phyloP scores from a whole-genome alignment of 2,797 vertebrate genomes.

The Crocidura indochinensis region DNA sequence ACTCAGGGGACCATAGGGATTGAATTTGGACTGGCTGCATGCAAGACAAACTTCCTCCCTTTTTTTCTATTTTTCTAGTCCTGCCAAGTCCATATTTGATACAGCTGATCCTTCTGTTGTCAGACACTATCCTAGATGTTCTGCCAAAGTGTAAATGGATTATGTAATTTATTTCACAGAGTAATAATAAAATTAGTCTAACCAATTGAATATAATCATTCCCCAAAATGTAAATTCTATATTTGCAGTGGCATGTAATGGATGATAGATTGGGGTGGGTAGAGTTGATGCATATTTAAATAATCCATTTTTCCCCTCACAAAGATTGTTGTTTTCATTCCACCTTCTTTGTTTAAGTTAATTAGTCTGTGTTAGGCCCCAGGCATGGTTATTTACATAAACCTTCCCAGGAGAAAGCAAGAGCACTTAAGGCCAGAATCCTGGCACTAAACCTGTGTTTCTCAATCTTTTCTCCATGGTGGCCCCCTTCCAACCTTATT shows the following conservation, averaged over 20 bases:
- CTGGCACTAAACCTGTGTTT: too few species aligned
- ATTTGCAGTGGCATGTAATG: background rate
- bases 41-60: too few species aligned
- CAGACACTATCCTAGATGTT: background rate
- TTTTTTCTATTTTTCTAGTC: too few species aligned
- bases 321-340: background rate
- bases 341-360: background rate
- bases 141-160: background rate
- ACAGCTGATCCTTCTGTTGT: background rate
- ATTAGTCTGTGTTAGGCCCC: background rate
- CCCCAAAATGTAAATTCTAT: background rate
- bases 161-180: background rate
- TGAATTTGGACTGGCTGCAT: too few species aligned
- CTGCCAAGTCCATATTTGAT: too few species aligned
- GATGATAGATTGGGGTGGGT: background rate
- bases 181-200: background rate
- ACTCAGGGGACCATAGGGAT: too few species aligned
- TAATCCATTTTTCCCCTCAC: background rate
- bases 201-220: conserved; percentile 17
- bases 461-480: too few species aligned
- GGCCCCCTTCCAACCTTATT: too few species aligned
- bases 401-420: background rate
- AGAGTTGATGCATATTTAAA: conserved; percentile 9
- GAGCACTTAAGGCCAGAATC: too few species aligned
- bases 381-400: background rate